Conservation (phyloP, 2,888 invertebrate species). For the Scelioninae gen. 1 region DNA sequence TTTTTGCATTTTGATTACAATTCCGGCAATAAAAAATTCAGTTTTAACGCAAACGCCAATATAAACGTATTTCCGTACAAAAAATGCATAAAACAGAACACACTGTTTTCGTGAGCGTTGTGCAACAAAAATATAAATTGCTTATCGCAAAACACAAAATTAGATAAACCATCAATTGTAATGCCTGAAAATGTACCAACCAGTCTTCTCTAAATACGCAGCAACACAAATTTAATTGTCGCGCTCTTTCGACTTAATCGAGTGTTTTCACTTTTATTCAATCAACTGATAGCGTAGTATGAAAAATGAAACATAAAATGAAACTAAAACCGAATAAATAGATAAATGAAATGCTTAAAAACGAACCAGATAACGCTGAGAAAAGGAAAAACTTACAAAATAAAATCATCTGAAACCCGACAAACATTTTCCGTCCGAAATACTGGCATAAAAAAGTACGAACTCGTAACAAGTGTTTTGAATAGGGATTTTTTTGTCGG, state of each 20-base stretch:
- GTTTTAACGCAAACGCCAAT: conserved; percentile 38
- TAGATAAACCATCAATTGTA: conserved; percentile 43
- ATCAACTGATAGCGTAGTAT: background rate
- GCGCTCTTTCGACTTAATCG: conserved; percentile 28
- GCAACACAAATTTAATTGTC: conserved; percentile 34
- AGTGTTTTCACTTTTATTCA: conserved; percentile 18
- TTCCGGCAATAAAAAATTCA: conserved; percentile 56
- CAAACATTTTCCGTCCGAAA: background rate
- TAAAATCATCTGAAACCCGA: background rate
- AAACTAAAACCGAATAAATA: no score
- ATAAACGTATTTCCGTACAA: conserved; percentile 31
- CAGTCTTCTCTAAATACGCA: background rate
- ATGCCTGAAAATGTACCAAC: conserved; percentile 28
- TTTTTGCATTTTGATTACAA: conserved; percentile 66
- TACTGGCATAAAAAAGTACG: background rate
- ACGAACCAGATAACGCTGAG: background rate
- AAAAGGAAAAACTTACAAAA: background rate
- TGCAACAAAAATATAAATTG: conserved; percentile 43
- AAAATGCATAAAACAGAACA: conserved; percentile 30
- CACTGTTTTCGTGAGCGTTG: conserved; percentile 21
- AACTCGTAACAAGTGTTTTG: background rate
- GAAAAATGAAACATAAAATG: conserved; percentile 6
- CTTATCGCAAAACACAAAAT: conserved; percentile 44
- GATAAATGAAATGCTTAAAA: background rate
- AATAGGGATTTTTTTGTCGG: conserved; percentile 1